Conservation (phyloP, 2,888 invertebrate genomes). For the Archaeoteleia sp. region DNA sequence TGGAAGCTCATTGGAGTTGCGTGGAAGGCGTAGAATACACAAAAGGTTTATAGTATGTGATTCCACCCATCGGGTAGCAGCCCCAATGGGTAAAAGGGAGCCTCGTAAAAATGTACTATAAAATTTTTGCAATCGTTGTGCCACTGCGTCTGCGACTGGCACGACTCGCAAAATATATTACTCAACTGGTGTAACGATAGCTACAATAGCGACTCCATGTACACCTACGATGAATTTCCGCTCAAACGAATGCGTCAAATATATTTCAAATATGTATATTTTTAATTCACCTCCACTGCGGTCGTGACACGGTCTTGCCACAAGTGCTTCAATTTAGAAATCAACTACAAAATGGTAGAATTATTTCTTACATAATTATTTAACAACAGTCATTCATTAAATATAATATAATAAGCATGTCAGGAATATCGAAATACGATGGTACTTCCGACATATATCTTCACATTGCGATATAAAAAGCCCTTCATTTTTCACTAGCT, state of each 20-base stretch:
- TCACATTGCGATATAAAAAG: too few species aligned
- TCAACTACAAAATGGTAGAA: constrained; percentile 20
- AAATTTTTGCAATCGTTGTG: constrained; percentile 66
- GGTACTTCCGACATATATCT: too few species aligned
- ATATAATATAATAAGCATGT: too few species aligned
- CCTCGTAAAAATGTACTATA: constrained; percentile 67
- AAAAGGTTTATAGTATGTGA: constrained; percentile 23
- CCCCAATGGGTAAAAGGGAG: constrained; percentile 21
- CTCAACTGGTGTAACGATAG: constrained; percentile 46
- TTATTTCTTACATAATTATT: too few species aligned
- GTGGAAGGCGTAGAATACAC: constrained; percentile 24
- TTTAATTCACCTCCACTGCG: constrained; percentile 41
- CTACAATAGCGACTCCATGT: constrained; percentile 37
- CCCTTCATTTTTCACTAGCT: too few species aligned
- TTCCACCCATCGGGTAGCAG: background rate
- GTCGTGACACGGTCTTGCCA: constrained; percentile 24
- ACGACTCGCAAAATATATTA: constrained; percentile 45
- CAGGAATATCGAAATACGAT: too few species aligned
- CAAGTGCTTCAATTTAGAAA: constrained; percentile 39
- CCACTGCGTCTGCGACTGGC: constrained; percentile 64
- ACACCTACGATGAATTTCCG: constrained; percentile 43
- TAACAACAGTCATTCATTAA: too few species aligned
- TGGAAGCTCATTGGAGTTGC: constrained; percentile 23
- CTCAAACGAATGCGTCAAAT: constrained; percentile 20
- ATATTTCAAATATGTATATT: constrained; percentile 42